Evolutionary conservation across 1,140 invertebrate species (phyloP).

Genomic region (Psilanteris sp.): DNA sequence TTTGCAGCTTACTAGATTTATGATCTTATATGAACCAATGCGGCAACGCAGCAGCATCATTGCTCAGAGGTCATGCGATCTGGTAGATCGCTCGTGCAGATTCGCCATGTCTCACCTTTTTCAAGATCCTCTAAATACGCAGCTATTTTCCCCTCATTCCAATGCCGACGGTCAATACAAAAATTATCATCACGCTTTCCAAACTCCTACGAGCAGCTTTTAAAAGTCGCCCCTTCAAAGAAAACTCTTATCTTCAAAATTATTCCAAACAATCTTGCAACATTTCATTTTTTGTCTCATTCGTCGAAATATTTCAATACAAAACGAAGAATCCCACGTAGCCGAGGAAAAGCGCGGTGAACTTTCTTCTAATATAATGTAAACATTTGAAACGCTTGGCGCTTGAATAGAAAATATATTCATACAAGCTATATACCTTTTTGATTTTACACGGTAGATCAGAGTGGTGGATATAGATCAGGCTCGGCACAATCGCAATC

Average conservation of each 20-base stretch:
- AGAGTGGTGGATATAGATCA: slow-evolving; percentile 63
- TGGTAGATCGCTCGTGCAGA: slow-evolving; percentile 50
- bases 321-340: no score
- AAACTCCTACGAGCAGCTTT: slow-evolving; percentile 1
- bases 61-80: slow-evolving; percentile 64
- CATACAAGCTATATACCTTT: slow-evolving; percentile 11
- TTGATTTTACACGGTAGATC: no score
- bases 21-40: slow-evolving; percentile 62
- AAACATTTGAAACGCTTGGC: background rate
- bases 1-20: slow-evolving; percentile 70
- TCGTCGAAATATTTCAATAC: no score
- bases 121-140: slow-evolving; percentile 33
- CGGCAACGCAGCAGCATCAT: slow-evolving; percentile 48
- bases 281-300: no score
- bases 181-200: slow-evolving; percentile 4
- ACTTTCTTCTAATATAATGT: no score
- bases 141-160: slow-evolving; percentile 20
- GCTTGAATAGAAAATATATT: background rate
- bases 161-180: slow-evolving; percentile 5
- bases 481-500: slow-evolving; percentile 29
- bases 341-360: no score
- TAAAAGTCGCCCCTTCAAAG: no score
- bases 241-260: no score
- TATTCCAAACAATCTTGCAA: no score
- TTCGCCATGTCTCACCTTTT: slow-evolving; percentile 49